A percentile compares a stretch with the other conserved stretches of the same genome.
These are phyloP conservation scores for Pristionchus arcanus DNA, from an alignment of 2,888 invertebrate genomes.

Conservation along the genomic window DNA sequence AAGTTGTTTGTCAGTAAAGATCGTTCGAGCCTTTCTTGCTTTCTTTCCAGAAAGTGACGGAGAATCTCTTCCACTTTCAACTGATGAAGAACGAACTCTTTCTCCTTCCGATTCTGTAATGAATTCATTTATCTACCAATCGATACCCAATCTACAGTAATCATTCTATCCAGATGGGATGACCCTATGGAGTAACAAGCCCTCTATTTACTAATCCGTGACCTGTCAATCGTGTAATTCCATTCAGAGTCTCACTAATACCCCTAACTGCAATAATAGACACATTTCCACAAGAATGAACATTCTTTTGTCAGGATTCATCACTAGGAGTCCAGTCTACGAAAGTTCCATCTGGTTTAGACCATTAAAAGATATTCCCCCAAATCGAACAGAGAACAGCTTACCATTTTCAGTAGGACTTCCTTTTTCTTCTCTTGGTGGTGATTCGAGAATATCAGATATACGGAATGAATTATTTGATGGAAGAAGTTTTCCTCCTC, in stretches of 20 bases:
- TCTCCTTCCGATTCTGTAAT: constrained; percentile 53
- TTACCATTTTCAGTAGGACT: constrained; percentile 41
- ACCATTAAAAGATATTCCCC: constrained; percentile 20
- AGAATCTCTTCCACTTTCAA: constrained; percentile 34
- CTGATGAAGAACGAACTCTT: constrained; percentile 40
- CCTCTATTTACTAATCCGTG: constrained; percentile 47
- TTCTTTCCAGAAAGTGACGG: constrained; percentile 67
- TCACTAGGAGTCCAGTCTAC: neutral
- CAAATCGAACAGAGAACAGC: neutral
- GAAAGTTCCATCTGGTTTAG: neutral
- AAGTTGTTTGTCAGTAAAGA: constrained; percentile 92
- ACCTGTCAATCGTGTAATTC: constrained; percentile 49
- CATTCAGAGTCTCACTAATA: neutral
- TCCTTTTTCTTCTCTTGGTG: constrained; percentile 60
- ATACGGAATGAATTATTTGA: constrained; percentile 64
- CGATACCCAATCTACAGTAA: constrained; percentile 11
- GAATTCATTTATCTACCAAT: neutral
- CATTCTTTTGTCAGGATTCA: constrained; percentile 43
- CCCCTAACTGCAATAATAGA: constrained; percentile 45
- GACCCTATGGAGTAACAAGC: constrained; percentile 48
- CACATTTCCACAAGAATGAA: constrained; percentile 36
- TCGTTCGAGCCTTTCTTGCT: constrained; percentile 81
- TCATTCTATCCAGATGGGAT: constrained; percentile 20
- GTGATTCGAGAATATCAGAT: constrained; percentile 64
- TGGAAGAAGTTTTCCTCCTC: constrained; percentile 45